Evolutionary conservation across 2,888 invertebrate species (phyloP).

Genomic region (Ophraella communa): DNA sequence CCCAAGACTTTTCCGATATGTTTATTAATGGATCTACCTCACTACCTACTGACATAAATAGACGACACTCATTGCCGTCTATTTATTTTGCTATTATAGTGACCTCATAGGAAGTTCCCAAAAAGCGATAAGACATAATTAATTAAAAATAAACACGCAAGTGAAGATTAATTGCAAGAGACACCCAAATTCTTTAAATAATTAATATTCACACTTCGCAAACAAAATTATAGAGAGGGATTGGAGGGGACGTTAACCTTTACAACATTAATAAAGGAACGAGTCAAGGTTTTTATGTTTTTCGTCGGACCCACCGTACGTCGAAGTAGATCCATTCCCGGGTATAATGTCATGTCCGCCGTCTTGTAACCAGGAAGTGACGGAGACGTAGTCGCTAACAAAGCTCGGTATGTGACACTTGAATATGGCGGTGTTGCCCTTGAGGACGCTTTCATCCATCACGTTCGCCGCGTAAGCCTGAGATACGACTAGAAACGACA

Average conservation of each 20-base stretch:
- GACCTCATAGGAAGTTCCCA: no score
- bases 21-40: no score
- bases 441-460: constrained; percentile 90
- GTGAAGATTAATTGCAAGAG: no score
- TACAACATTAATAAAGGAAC: background rate
- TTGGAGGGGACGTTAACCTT: background rate
- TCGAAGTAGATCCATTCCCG: background rate
- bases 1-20: no score
- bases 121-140: no score
- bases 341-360: constrained; percentile 62
- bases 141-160: no score
- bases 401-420: constrained; percentile 95
- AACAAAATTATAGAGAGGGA: background rate
- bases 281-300: background rate
- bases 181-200: no score
- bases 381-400: constrained; percentile 87
- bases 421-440: constrained; percentile 88
- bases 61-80: no score
- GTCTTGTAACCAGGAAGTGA: constrained; percentile 86
- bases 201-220: background rate
- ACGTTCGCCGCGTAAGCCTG: constrained; percentile 90
- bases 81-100: no score
- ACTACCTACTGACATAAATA: no score
- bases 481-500: constrained; percentile 80
- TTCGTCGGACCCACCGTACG: background rate